Evolutionary conservation across 2,113 vertebrate genomes (phyloP), one percentile per base, ranked within the genome.

Genomic region (Sarotherodon lohbergeri): DNA sequence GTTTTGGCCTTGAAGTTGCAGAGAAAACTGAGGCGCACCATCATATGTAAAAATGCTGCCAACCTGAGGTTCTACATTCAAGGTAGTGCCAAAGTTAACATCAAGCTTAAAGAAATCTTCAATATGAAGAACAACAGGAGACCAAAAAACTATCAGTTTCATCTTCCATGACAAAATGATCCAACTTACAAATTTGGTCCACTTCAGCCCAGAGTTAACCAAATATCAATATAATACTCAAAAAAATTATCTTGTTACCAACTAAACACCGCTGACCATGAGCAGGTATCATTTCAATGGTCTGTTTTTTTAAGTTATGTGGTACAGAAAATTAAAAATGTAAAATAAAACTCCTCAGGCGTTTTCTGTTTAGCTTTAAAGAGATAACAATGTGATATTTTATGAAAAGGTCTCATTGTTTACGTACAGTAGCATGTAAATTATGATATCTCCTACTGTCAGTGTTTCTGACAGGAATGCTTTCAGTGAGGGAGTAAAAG

Each of bases 401-500:
- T 32, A 50, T 78, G 9, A 29, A 48, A 46, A 0, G 1, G 43
- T 76, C 43, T 48, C 43, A 48, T n/a, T 50, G 73, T 78, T 52
- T 54, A 82, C 5, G 3, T 48, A 2, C 56, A 48, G 56, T 50
- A 63, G 41, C 80, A 0, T 48, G 41, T 32, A 13, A 63, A n/a
- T 29, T 39, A 39, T 41, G 13, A 17, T 50, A 80, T 63, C 82
- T 27, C 4, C 2, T 22, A 13, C 3, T 34, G 6, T 3, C 46
- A 59, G 84, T 34, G 78, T 71, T 54, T 86, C 50, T 79, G 73
- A 61, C 43, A 87, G 84, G 84, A 83, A 87, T 86, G 86, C 86
- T 90, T 81, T 91, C 89, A 90, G 82, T 2, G 14, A 29, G 85
- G 84, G 83, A 91, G 88, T 84, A n/a, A 86, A 81, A 68, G 66